Evolutionary conservation across 2,797 vertebrate genomes (phyloP).

Genomic region (Peromyscus aztecus): DNA sequence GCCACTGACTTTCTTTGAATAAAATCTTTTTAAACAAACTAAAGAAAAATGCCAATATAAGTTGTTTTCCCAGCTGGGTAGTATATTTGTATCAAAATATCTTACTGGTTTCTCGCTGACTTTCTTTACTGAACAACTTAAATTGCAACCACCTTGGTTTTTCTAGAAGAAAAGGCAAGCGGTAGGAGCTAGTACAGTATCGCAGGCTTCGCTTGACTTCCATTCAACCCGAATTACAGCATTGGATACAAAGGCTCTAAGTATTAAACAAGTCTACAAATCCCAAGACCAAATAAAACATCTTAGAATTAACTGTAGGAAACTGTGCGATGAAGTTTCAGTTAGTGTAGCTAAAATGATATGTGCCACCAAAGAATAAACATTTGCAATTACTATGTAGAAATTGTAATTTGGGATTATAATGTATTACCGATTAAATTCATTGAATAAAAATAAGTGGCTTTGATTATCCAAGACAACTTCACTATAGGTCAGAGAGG

Average conservation of each 20-base stretch:
- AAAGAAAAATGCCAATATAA: not conserved
- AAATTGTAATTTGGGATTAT: not conserved
- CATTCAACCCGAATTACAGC: not conserved
- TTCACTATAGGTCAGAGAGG: not conserved
- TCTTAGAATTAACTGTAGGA: constrained; percentile 12
- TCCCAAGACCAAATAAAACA: not conserved
- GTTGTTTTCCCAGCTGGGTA: not conserved
- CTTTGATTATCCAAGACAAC: not conserved
- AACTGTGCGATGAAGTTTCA: not conserved
- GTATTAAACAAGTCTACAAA: not conserved
- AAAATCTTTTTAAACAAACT: constrained; percentile 1
- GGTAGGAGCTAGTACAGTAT: not conserved
- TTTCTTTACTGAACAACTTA: constrained; percentile 4
- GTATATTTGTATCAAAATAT: constrained; percentile 16
- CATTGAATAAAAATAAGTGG: not conserved
- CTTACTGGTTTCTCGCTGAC: constrained; percentile 21
- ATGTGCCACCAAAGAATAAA: not conserved
- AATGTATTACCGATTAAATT: not conserved
- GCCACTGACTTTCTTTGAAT: not conserved
- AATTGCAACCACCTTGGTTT: not conserved
- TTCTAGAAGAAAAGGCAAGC: constrained; percentile 5
- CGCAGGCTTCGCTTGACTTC: not conserved
- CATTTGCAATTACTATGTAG: not conserved
- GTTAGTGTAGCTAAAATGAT: not conserved
- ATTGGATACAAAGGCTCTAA: not conserved